These are phyloP conservation scores for Coccyzus lansbergi DNA, from an alignment of 2,797 vertebrate species.

Conservation along the genomic window DNA sequence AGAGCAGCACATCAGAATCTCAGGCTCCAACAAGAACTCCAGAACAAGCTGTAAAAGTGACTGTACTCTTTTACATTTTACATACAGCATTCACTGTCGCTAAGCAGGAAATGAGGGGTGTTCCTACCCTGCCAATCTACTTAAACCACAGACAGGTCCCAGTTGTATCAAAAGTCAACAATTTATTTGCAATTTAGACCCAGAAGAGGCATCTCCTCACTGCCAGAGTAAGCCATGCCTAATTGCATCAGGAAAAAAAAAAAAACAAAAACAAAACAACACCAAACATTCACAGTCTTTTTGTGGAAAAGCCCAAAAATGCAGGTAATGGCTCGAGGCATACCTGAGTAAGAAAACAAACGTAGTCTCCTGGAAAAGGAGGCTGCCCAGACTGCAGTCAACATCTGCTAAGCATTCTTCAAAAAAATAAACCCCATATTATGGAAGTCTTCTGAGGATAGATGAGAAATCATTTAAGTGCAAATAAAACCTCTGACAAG, in stretches of 20 bases:
- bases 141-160: background rate
- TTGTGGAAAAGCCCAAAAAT: background rate
- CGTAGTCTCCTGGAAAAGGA: background rate
- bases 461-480: background rate
- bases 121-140: background rate
- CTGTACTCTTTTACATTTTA: background rate
- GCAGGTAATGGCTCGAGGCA: background rate
- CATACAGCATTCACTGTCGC: background rate
- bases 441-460: background rate
- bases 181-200: background rate
- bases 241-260: background rate
- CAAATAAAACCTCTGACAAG: background rate
- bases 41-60: background rate
- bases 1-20: background rate
- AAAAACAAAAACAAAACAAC: background rate
- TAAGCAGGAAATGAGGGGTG: background rate
- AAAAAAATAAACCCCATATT: background rate
- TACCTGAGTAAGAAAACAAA: constrained; percentile 1
- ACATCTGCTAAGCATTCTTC: background rate
- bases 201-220: background rate
- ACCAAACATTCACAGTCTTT: background rate
- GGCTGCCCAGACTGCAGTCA: background rate
- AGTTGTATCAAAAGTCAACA: background rate
- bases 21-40: background rate
- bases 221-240: background rate